Base-by-base conservation (phyloP, 2,888 invertebrate genomes). In the Zaprionus lineosus region DNA sequence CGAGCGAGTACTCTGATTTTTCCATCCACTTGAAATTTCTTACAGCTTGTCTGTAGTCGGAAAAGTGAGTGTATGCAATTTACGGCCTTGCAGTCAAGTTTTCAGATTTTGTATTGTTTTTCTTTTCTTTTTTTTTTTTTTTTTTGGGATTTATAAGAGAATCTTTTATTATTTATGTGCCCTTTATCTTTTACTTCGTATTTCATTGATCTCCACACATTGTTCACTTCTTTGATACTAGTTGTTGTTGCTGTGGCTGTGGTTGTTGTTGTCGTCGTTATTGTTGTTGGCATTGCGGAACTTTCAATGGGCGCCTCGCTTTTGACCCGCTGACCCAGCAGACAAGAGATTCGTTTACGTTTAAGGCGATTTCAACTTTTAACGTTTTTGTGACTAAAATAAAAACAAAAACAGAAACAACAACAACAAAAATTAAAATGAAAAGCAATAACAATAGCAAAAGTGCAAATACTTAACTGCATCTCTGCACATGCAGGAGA, bases 281-380 rank as follows among this genome's bases (percentile, higher is more conserved):
- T 39, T 64, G 26, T 18, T 36, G 31, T 39, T 39, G 47, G 33
- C 37, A 51, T 47, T 58, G 52, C 37, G 55, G 63, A 37, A 62
- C 63, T 63, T 62, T 46, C 41, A 51, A 51, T 53, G 51, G 61
- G 66, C 61, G 64, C 53, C 55, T 52, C 18, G 65, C 64, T 43
- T 59, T 39, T 74, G 74, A 77, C 74, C 74, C 19, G 65, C 26
- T 78, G 74, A 74, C 74, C 74, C 74, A 78, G 56, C 78, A 74
- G 76, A 60, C 64, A 56, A 65, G 44, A 73, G 69, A 69, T 77
- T 77, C 77, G 69, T 62, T 77, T 69, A 63, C 46, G 60, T 72
- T 76, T 68, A 56, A 48, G 69, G 51, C 52, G 65, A 58, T 78
- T 67, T 61, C 74, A 44, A 51, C 40, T 55, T 50, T 60, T 53